Percentiles rank a stretch among this genome's conserved stretches.
Evolutionary conservation across 2,888 invertebrate species (phyloP).

Genomic region (Conus canariensis): DNA sequence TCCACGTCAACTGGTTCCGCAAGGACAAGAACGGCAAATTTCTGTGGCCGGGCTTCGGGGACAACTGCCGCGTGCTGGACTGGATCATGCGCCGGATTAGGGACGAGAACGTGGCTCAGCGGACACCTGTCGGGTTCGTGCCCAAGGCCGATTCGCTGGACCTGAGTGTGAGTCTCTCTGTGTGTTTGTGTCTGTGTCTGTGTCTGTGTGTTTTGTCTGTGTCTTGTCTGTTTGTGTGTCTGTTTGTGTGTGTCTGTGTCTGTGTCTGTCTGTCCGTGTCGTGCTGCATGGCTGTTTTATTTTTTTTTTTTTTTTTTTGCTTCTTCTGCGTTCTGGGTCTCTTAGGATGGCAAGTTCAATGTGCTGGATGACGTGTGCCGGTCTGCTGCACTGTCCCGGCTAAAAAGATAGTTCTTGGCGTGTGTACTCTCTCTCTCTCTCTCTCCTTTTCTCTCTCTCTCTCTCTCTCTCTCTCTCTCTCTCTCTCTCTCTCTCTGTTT

Average conservation of each 20-base stretch:
- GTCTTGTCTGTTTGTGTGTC: not conserved
- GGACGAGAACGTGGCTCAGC: constrained; percentile 77
- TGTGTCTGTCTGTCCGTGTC: not conserved
- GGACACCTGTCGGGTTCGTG: constrained; percentile 86
- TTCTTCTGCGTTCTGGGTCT: too few relatives aligned
- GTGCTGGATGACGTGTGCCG: too few relatives aligned
- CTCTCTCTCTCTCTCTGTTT: too few relatives aligned
- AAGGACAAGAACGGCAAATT: constrained; percentile 92
- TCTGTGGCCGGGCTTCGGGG: constrained; percentile 98
- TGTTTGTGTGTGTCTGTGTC: not conserved
- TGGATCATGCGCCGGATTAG: constrained; percentile 93
- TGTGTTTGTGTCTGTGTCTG: not conserved
- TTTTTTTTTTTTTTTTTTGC: too few relatives aligned
- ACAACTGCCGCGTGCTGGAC: constrained; percentile 96
- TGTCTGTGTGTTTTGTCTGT: not conserved
- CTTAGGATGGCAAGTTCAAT: too few relatives aligned
- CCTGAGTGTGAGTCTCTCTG: constrained; percentile 75
- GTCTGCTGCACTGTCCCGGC: too few relatives aligned
- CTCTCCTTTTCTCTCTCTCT: too few relatives aligned
- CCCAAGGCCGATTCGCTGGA: constrained; percentile 82
- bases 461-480: too few relatives aligned
- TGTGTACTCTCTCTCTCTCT: too few relatives aligned
- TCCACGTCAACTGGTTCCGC: constrained; percentile 99
- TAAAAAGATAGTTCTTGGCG: too few relatives aligned
- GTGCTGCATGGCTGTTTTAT: not conserved